A percentile compares a stretch with the other conserved stretches of the same genome.
Conservation (phyloP, 2,113 vertebrate genomes). For the Willisornis vidua region DNA sequence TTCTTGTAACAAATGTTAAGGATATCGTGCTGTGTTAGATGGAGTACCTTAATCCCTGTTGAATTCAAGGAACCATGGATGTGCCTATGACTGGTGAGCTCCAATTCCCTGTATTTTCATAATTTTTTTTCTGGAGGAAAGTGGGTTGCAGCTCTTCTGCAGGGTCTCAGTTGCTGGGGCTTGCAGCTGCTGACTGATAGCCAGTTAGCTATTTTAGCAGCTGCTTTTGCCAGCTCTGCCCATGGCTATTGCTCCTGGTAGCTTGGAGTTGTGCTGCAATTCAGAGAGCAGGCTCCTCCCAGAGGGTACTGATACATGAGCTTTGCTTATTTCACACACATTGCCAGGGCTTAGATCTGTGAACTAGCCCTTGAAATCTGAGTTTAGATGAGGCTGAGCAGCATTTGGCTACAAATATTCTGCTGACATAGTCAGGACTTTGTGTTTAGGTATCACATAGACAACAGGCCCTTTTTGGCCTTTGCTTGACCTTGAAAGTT, state of each 20-base stretch:
- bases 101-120: not conserved
- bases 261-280: not conserved
- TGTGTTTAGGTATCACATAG: conserved; percentile 56
- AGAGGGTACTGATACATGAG: conserved; percentile 42
- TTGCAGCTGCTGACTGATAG: conserved; percentile 36
- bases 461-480: conserved; percentile 43
- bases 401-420: conserved; percentile 52
- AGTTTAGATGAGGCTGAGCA: conserved; percentile 24
- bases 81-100: not conserved
- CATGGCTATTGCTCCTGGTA: not conserved
- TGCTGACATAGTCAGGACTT: conserved; percentile 57
- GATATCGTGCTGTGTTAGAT: not conserved
- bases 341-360: conserved; percentile 44
- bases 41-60: not conserved
- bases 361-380: conserved; percentile 59
- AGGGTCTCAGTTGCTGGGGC: not conserved
- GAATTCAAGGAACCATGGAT: not conserved
- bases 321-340: conserved; percentile 38
- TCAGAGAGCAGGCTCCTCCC: not conserved
- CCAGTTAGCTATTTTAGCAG: conserved; percentile 35
- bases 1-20: not conserved
- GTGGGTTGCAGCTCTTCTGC: not conserved
- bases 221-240: not conserved
- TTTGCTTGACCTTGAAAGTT: conserved; percentile 60
- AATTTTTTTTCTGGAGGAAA: not conserved